Conservation (phyloP, 2,797 vertebrate species). For the Meda fulgida region DNA sequence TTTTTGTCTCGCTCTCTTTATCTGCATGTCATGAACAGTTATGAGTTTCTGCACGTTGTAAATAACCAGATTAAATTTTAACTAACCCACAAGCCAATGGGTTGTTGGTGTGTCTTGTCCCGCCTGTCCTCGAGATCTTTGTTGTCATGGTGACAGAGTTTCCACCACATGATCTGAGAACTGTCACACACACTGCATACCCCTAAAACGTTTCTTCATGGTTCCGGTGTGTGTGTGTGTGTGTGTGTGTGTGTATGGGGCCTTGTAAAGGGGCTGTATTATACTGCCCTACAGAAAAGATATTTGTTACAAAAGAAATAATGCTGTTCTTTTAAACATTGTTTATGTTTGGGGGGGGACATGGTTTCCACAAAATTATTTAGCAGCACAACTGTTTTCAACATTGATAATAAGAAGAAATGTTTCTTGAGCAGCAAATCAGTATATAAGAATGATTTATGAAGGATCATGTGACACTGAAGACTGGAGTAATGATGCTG, state of each 20-base stretch:
- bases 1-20: slow-evolving; percentile 10
- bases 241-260: not conserved
- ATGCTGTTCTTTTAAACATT: not conserved
- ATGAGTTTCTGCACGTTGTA: slow-evolving; percentile 26
- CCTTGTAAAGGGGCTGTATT: not conserved
- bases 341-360: too few relatives aligned
- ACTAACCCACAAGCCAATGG: slow-evolving; percentile 44
- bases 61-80: slow-evolving; percentile 53
- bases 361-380: too few relatives aligned
- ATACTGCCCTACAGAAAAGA: not conserved
- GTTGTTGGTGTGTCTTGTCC: slow-evolving; percentile 33
- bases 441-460: not conserved
- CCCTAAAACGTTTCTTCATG: not conserved
- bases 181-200: not conserved
- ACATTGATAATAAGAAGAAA: not conserved
- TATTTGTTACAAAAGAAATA: not conserved
- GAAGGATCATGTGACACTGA: not conserved
- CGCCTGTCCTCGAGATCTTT: slow-evolving; percentile 37
- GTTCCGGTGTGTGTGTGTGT: not conserved
- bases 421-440: not conserved
- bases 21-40: slow-evolving; percentile 31
- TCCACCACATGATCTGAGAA: slow-evolving; percentile 31
- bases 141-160: slow-evolving; percentile 53
- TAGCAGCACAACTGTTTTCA: not conserved
- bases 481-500: not conserved